Evolutionary conservation across 2,797 vertebrate species (phyloP).

Genomic region (Catharus ustulatus): DNA sequence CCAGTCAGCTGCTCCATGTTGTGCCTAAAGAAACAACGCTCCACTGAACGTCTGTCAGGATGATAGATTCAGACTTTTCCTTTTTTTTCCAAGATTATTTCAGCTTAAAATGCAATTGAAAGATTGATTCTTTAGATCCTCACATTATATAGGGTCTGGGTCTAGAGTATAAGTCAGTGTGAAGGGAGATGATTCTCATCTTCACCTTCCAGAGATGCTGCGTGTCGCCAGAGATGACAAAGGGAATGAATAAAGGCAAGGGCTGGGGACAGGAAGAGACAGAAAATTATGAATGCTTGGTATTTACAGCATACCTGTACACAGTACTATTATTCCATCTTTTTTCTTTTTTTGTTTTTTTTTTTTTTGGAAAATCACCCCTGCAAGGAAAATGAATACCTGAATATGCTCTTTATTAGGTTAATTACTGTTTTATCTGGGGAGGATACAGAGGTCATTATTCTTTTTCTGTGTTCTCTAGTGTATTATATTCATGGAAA

Average conservation of each 20-base stretch:
- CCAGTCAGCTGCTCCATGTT: slow-evolving; percentile 19
- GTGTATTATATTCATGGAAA: slow-evolving; percentile 49
- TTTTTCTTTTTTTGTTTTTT: neutral
- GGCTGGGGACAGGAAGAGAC: neutral
- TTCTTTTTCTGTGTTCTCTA: slow-evolving; percentile 39
- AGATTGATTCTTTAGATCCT: slow-evolving; percentile 61
- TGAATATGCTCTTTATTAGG: slow-evolving; percentile 39
- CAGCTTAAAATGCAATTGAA: slow-evolving; percentile 56
- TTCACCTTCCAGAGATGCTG: slow-evolving; percentile 7
- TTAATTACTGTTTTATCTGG: slow-evolving; percentile 52
- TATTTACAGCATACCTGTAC: slow-evolving; percentile 7
- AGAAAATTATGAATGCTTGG: neutral
- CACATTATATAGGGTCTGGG: slow-evolving; percentile 28
- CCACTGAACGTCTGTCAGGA: slow-evolving; percentile 15
- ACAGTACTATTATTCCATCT: neutral
- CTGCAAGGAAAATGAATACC: neutral
- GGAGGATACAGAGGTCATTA: neutral
- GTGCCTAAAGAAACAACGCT: slow-evolving; percentile 39
- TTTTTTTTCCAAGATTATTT: neutral
- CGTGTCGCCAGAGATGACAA: neutral
- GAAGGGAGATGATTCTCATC: slow-evolving; percentile 39
- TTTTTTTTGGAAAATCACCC: neutral
- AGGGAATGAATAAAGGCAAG: slow-evolving; percentile 33
- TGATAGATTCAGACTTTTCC: slow-evolving; percentile 29
- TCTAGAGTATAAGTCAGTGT: slow-evolving; percentile 38